Evolutionary conservation across 2,113 vertebrate species (phyloP).

Genomic region (Embiotoca jacksoni): DNA sequence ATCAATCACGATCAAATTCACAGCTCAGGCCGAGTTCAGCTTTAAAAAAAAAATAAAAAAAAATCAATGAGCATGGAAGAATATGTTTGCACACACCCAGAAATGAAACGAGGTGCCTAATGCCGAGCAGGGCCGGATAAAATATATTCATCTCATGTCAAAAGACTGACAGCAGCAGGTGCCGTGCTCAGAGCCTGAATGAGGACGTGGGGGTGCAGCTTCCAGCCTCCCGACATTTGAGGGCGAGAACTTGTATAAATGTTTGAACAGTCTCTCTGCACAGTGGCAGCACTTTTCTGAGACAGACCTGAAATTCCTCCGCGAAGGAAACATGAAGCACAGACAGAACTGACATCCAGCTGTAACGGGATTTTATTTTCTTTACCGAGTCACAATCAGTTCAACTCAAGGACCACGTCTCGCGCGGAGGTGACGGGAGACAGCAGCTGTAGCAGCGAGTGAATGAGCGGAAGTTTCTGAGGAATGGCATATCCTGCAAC

Average conservation of each 20-base stretch:
- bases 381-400: not conserved
- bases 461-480: slow-evolving; percentile 7
- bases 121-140: not conserved
- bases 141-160: slow-evolving; percentile 12
- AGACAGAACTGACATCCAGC: slow-evolving; percentile 17
- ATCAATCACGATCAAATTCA: slow-evolving; percentile 27
- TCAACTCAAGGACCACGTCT: not conserved
- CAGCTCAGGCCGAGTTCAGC: not conserved
- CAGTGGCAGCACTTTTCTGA: slow-evolving; percentile 32
- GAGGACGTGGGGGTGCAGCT: slow-evolving; percentile 17
- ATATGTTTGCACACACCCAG: not conserved
- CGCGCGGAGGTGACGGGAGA: not conserved
- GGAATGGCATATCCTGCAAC: not conserved
- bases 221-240: slow-evolving; percentile 42
- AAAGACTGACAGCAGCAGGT: slow-evolving; percentile 58
- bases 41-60: not conserved
- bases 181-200: slow-evolving; percentile 22
- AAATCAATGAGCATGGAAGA: not conserved
- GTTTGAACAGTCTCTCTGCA: slow-evolving; percentile 69
- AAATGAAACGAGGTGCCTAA: not conserved
- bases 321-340: slow-evolving; percentile 16
- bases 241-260: slow-evolving; percentile 63
- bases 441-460: not conserved
- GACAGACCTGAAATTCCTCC: slow-evolving; percentile 40
- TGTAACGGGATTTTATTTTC: slow-evolving; percentile 16